Evolutionary conservation across 2,797 vertebrate genomes (phyloP).

Genomic region (Premnoplex brunnescens): DNA sequence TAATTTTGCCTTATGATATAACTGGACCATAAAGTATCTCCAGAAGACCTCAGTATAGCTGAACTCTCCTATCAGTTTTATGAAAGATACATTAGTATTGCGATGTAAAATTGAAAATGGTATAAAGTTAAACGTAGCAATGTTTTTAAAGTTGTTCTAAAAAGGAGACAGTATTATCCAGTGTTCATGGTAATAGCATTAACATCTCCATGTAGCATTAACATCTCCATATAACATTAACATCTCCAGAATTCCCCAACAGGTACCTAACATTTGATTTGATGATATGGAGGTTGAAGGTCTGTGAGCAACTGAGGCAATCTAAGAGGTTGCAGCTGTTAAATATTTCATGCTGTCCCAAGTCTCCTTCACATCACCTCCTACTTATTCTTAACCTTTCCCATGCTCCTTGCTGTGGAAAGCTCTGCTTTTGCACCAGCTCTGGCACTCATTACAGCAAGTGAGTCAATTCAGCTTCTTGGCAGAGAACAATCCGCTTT

Average conservation of each 20-base stretch:
- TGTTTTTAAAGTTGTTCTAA: neutral
- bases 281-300: neutral
- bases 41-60: neutral
- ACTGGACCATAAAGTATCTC: neutral
- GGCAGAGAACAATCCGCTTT: conserved; percentile 14
- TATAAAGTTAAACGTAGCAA: neutral
- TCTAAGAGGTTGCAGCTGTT: conserved; percentile 1
- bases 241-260: neutral
- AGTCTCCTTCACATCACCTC: neutral
- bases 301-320: neutral
- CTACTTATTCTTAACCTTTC: conserved; percentile 50
- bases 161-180: neutral
- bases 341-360: neutral
- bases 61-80: neutral
- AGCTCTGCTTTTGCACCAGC: conserved; percentile 39
- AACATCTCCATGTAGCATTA: neutral
- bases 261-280: neutral
- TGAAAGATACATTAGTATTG: neutral
- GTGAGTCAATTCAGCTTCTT: conserved; percentile 53
- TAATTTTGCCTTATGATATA: neutral
- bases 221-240: neutral
- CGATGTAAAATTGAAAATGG: neutral
- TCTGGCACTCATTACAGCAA: conserved; percentile 34
- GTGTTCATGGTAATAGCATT: neutral
- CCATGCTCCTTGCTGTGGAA: conserved; percentile 41